Evolutionary conservation across 2,797 vertebrate genomes (phyloP), one percentile per base, ranked within the genome.

Genomic region (Corythornis leucogaster): DNA sequence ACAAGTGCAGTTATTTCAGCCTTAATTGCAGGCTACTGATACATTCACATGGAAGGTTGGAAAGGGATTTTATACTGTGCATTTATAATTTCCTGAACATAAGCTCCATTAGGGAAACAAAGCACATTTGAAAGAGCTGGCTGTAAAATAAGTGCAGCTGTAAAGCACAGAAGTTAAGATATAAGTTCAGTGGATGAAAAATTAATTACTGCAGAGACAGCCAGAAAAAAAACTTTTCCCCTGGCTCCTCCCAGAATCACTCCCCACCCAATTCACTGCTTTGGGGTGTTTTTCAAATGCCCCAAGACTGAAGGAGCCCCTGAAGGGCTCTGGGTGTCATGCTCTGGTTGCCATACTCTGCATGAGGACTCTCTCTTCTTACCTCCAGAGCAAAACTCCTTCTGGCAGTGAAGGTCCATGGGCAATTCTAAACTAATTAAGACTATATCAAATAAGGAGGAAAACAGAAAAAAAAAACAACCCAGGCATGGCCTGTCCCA

Each of bases 401-500:
- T 0, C 45, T 25, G 73, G 70, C 81, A 63, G 67, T 2, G 26
- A 25, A 0, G 1, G 1, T 13, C 12, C 40, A 24, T 0, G 7
- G 73, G 25, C 17, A 69, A 54, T 30, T 28, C 51, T 50, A 43
- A 11, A 1, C 1, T 15, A 63, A 26, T 2, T n/a, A 25, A 31
- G 9, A 21, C 1, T 50, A 57, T 28, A 25, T 0, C 15, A n/a
- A 48, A 50, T 4, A 33, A 0, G n/a, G 73, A 10, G 38, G 43
- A 45, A 75, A 67, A 3, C 3, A 26, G 25, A 43, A 26, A 40
- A 42, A 26, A 42, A 26, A 22, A 12, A 19, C 33, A 19, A 7
- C 21, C 18, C 3, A 68, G 54, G 55, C 14, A 13, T 6, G 2
- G 35, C 68, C 26, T 51, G 66, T 92, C 97, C 94, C 95, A 99